Conservation (phyloP, 2,888 invertebrate species). For the Chrysodeixis includens region DNA sequence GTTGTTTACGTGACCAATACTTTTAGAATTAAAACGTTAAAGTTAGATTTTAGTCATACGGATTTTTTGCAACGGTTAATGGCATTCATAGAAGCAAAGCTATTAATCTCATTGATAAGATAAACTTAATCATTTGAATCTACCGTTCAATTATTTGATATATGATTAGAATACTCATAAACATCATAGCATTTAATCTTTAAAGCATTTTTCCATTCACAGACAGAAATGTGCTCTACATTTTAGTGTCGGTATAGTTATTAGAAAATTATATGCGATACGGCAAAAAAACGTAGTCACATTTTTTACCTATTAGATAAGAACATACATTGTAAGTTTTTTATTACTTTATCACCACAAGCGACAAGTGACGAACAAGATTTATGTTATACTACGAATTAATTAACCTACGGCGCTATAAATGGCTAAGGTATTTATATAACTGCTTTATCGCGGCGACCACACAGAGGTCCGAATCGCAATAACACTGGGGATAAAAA, state of each 20-base stretch:
- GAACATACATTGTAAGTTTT: background rate
- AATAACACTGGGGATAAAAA: slow-evolving; percentile 80
- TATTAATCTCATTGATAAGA: background rate
- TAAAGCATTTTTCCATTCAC: too few relatives aligned
- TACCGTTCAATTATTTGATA: too few relatives aligned
- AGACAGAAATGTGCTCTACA: too few relatives aligned
- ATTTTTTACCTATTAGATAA: background rate
- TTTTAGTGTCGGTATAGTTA: too few relatives aligned
- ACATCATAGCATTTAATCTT: too few relatives aligned
- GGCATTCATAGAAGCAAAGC: background rate
- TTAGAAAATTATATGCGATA: background rate
- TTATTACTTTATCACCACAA: slow-evolving; percentile 35
- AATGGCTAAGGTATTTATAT: slow-evolving; percentile 55
- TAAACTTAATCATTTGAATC: background rate
- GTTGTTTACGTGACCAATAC: too few relatives aligned
- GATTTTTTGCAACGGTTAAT: background rate
- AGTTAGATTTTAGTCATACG: too few relatives aligned
- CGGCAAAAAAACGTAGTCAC: background rate
- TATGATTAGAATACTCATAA: too few relatives aligned
- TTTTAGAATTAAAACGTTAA: too few relatives aligned
- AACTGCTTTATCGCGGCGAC: slow-evolving; percentile 61
- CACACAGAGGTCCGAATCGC: slow-evolving; percentile 83
- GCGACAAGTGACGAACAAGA: slow-evolving; percentile 42
- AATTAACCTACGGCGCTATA: slow-evolving; percentile 60
- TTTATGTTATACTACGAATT: slow-evolving; percentile 54